phyloP scores from a whole-genome alignment of 2,113 vertebrate species.

The Sus scrofa region T2T-Sscrofa CM000812.6:17847501-17848000 shows the following conservation, averaged over 20 bases:
- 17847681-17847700: background rate
- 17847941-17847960: background rate
- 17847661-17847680: background rate
- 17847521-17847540: background rate
- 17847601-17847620: background rate
- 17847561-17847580: background rate
- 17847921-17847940: background rate
- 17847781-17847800: background rate
- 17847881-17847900: background rate
- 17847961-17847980: background rate
- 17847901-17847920: background rate
- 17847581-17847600: background rate
- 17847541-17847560: constrained; percentile 9
- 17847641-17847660: background rate
- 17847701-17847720: background rate
- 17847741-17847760: background rate
- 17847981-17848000: background rate
- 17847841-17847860: background rate
- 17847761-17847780: background rate
- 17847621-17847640: background rate
- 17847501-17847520: background rate
- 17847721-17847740: background rate
- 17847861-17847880: background rate
- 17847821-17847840: background rate
- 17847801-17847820: background rate